A percentile compares a stretch with the other conserved stretches of the same genome.
Conservation (phyloP, 23 tunicate species). For the Clavelina lepadiformis region DNA sequence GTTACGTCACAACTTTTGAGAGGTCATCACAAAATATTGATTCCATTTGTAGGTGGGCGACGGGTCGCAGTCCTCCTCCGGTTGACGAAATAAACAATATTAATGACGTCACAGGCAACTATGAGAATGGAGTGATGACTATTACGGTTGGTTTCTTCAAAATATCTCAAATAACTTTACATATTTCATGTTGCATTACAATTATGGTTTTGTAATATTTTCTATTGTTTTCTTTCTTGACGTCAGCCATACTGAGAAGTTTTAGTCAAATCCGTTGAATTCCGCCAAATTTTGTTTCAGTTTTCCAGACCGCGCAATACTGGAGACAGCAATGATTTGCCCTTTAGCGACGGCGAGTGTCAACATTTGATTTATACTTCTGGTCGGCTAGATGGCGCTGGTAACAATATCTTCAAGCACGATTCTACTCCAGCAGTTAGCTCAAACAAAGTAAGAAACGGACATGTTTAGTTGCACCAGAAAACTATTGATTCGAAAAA, state of each 20-base stretch:
- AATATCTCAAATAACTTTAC: too few relatives aligned
- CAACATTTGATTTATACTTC: conserved; percentile 33
- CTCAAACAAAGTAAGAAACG: conserved; percentile 26
- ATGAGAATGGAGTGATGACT: conserved; percentile 67
- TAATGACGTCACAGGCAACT: conserved; percentile 18
- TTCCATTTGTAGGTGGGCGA: conserved; percentile 42
- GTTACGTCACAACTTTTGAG: too few relatives aligned
- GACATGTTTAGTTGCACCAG: too few relatives aligned
- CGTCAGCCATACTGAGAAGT: background rate
- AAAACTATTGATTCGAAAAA: too few relatives aligned
- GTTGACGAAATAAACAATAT: conserved; percentile 18
- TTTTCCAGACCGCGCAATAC: conserved; percentile 33
- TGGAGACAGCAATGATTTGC: conserved; percentile 18
- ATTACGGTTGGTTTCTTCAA: conserved; percentile 18
- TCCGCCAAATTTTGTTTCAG: conserved; percentile 9
- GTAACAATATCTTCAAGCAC: conserved; percentile 26
- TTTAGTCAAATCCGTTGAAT: background rate
- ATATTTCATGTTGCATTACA: too few relatives aligned
- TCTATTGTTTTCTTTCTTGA: background rate
- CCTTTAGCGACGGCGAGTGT: conserved; percentile 41
- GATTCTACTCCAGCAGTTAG: conserved; percentile 31
- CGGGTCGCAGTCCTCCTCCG: conserved; percentile 17
- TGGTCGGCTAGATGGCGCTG: conserved; percentile 22
- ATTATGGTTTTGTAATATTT: background rate
- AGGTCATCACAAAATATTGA: too few relatives aligned